Evolutionary conservation across 2,888 invertebrate species (phyloP).

Genomic region (Theretra japonica): DNA sequence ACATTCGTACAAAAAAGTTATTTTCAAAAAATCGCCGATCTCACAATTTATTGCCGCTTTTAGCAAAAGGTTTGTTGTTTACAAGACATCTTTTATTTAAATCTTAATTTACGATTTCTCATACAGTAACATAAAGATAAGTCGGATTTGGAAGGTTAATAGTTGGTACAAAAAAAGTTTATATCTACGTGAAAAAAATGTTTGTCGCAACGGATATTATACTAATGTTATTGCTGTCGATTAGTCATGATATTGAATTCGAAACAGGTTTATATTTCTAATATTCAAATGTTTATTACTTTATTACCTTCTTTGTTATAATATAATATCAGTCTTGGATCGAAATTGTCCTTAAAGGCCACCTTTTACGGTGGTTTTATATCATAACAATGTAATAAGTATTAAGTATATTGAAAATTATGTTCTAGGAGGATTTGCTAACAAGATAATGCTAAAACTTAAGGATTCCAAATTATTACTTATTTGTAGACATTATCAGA

Average conservation of each 20-base stretch:
- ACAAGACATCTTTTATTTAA: slow-evolving; percentile 81
- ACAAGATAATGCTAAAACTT: too few relatives aligned
- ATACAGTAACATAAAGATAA: slow-evolving; percentile 72
- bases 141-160: slow-evolving; percentile 51
- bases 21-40: slow-evolving; percentile 51
- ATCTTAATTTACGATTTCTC: slow-evolving; percentile 78
- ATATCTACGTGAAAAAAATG: slow-evolving; percentile 23
- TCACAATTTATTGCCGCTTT: slow-evolving; percentile 77
- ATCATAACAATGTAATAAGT: too few relatives aligned
- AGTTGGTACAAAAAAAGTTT: slow-evolving; percentile 21
- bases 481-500: too few relatives aligned
- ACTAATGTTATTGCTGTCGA: slow-evolving; percentile 23
- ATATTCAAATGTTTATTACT: slow-evolving; percentile 21
- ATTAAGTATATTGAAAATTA: too few relatives aligned
- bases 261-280: slow-evolving; percentile 16
- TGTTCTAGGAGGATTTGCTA: too few relatives aligned
- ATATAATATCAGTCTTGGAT: not conserved
- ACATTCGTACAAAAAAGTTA: slow-evolving; percentile 48
- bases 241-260: slow-evolving; percentile 24
- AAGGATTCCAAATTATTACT: too few relatives aligned
- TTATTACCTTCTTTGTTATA: slow-evolving; percentile 3
- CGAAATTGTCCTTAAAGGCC: too few relatives aligned
- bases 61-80: slow-evolving; percentile 82
- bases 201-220: slow-evolving; percentile 22
- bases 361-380: too few relatives aligned